Evolutionary conservation across 2,113 vertebrate species (phyloP).

Genomic region (Lutjanus erythropterus): DNA sequence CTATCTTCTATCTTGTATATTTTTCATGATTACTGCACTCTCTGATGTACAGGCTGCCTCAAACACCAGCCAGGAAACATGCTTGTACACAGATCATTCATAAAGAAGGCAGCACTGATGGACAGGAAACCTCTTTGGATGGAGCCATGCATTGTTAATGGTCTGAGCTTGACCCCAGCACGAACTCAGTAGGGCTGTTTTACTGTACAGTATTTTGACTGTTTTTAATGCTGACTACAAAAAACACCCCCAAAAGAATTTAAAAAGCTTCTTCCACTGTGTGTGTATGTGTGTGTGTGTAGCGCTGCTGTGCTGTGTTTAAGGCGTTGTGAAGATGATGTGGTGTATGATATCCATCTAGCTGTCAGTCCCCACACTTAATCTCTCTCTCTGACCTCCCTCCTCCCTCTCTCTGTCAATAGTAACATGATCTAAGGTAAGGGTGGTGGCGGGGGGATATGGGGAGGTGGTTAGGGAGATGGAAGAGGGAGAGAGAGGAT

Average conservation of each 20-base stretch:
- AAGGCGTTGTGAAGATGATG: conserved; percentile 58
- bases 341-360: conserved; percentile 63
- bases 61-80: conserved; percentile 19
- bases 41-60: background rate
- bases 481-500: conserved; percentile 64
- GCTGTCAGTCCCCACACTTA: conserved; percentile 67
- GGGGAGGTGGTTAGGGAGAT: conserved; percentile 70
- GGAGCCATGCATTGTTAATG: conserved; percentile 62
- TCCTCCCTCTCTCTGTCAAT: conserved; percentile 71
- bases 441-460: conserved; percentile 62
- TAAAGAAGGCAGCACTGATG: conserved; percentile 3
- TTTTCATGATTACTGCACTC: background rate
- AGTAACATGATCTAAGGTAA: conserved; percentile 83
- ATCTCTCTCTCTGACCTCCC: conserved; percentile 71
- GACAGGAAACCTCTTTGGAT: conserved; percentile 20
- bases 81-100: conserved; percentile 25
- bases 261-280: background rate
- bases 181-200: conserved; percentile 39
- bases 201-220: conserved; percentile 6
- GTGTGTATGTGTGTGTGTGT: background rate
- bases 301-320: conserved; percentile 31
- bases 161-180: conserved; percentile 41
- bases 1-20: background rate
- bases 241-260: conserved; percentile 13
- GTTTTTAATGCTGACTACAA: conserved; percentile 10